Percentiles rank a stretch among this genome's conserved stretches.
phyloP scores from a whole-genome alignment of 2,797 vertebrate species.

The Morelia viridis region DNA sequence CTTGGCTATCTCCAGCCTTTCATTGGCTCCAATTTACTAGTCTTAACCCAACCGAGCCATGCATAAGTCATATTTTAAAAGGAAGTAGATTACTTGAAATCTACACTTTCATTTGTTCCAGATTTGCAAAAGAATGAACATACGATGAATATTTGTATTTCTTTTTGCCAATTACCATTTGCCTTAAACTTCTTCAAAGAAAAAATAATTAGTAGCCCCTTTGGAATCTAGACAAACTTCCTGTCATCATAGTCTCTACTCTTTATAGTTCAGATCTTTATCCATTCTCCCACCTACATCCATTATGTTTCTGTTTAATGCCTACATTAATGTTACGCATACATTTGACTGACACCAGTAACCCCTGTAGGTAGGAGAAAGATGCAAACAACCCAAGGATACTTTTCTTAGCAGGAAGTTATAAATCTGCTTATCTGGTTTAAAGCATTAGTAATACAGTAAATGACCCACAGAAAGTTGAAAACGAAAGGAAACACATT shows the following conservation, averaged over 20 bases:
- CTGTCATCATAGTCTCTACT: background rate
- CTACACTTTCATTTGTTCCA: background rate
- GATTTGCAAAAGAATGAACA: background rate
- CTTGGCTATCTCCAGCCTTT: background rate
- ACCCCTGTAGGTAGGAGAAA: background rate
- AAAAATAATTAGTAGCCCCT: background rate
- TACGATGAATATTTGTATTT: background rate
- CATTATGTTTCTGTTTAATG: conserved; percentile 12
- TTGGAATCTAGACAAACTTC: background rate
- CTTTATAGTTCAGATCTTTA: background rate
- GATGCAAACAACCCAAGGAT: background rate
- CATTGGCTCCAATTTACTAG: background rate
- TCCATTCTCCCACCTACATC: conserved; percentile 16
- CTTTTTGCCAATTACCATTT: background rate
- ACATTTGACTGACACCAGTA: background rate
- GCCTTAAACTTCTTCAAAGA: background rate
- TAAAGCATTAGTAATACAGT: conserved; percentile 28
- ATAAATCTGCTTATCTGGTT: conserved; percentile 13
- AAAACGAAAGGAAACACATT: background rate
- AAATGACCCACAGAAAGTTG: background rate
- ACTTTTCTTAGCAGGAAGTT: background rate
- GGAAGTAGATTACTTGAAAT: background rate
- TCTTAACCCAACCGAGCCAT: background rate
- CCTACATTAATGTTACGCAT: conserved; percentile 26
- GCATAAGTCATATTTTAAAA: background rate